These are phyloP conservation scores for Rhagophthalmus giganteus DNA, from an alignment of 2,888 invertebrate genomes.

Conservation along the genomic window DNA sequence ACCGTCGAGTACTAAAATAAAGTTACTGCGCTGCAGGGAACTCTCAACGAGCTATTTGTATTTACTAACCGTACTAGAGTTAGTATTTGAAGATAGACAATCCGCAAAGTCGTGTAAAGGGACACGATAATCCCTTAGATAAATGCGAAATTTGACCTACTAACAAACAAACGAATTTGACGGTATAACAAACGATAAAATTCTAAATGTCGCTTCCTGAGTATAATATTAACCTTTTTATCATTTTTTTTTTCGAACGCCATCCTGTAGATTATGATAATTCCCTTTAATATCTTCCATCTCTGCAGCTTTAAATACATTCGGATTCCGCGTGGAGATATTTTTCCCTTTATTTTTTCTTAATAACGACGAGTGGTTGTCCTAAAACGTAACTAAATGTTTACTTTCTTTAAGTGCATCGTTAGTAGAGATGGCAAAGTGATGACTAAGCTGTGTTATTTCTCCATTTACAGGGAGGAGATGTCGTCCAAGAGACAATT, in stretches of 20 bases:
- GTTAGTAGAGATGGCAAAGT: slow-evolving; percentile 16
- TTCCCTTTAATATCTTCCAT: too few relatives aligned
- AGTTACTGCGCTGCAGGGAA: slow-evolving; percentile 1
- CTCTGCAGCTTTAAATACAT: too few relatives aligned
- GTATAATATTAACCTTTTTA: too few relatives aligned
- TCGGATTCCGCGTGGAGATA: too few relatives aligned
- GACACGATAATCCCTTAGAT: neutral
- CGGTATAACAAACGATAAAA: too few relatives aligned
- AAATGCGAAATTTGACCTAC: neutral
- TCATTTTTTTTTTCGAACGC: too few relatives aligned
- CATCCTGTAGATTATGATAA: too few relatives aligned
- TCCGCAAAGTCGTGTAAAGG: neutral
- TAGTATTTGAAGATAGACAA: neutral
- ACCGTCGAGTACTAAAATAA: slow-evolving; percentile 1
- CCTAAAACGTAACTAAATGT: slow-evolving; percentile 1
- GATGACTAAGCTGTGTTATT: slow-evolving; percentile 31
- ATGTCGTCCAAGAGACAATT: slow-evolving; percentile 90
- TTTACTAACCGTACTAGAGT: neutral
- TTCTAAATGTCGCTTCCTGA: neutral
- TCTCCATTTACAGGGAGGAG: slow-evolving; percentile 75
- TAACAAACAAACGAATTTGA: neutral
- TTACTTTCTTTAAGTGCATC: slow-evolving; percentile 19
- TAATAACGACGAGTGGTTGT: neutral
- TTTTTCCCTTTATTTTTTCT: too few relatives aligned
- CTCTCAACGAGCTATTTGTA: neutral